A percentile compares a stretch with the other conserved stretches of the same genome.
Evolutionary conservation across 2,888 invertebrate species (phyloP).

Genomic region (Epinotia nisella): DNA sequence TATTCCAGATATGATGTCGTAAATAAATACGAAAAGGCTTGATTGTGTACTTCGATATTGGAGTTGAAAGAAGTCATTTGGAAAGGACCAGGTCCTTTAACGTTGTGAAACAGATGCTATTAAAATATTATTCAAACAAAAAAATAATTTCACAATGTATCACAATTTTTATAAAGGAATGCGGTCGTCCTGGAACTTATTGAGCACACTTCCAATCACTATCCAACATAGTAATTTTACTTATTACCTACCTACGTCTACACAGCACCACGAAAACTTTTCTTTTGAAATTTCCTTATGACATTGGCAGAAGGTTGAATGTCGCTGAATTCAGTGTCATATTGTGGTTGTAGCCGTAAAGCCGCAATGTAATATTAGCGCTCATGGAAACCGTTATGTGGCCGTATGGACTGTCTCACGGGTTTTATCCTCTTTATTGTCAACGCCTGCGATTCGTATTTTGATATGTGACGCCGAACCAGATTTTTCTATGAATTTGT

Average conservation of each 20-base stretch:
- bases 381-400: constrained; percentile 14
- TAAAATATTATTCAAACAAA: background rate
- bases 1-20: too few species aligned
- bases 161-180: background rate
- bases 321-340: background rate
- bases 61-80: too few species aligned
- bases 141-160: background rate
- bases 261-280: background rate
- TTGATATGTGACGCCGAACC: constrained; percentile 12
- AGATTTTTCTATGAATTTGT: background rate
- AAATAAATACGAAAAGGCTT: too few species aligned
- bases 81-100: too few species aligned
- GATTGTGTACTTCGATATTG: too few species aligned
- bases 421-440: constrained; percentile 20
- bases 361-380: constrained; percentile 21
- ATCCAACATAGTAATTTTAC: background rate
- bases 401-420: constrained; percentile 15
- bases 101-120: too few species aligned
- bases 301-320: background rate
- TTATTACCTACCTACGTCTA: background rate
- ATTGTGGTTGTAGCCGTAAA: background rate
- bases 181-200: background rate
- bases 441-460: constrained; percentile 1
- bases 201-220: background rate
- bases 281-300: background rate